Percentiles rank a stretch among this genome's conserved stretches.
phyloP scores from a whole-genome alignment of 2,113 vertebrate genomes.

The Jacana jacana region DNA sequence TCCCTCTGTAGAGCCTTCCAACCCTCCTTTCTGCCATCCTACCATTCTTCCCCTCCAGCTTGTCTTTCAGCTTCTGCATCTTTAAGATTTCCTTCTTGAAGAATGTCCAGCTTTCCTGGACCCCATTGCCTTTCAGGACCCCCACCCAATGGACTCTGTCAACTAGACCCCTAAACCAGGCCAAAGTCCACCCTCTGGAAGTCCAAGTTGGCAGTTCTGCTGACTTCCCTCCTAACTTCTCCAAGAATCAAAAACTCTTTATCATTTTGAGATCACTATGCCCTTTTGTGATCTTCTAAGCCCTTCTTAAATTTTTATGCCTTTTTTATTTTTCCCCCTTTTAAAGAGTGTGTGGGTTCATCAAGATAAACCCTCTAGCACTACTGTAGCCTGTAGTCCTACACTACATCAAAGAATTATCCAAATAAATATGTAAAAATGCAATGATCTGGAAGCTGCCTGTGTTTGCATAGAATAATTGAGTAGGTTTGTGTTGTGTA shows the following conservation, averaged over 20 bases:
- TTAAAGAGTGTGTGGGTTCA: neutral
- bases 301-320: neutral
- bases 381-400: neutral
- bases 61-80: neutral
- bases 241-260: neutral
- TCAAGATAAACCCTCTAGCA: neutral
- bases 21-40: neutral
- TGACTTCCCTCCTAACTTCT: neutral
- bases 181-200: neutral
- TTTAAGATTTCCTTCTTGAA: neutral
- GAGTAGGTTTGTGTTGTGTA: constrained; percentile 26
- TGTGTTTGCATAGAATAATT: constrained; percentile 48
- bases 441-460: constrained; percentile 32
- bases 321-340: neutral
- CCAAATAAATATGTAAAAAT: constrained; percentile 35
- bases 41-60: neutral
- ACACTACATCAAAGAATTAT: neutral
- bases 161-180: neutral
- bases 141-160: neutral
- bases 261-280: neutral
- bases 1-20: neutral
- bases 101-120: neutral
- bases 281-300: neutral
- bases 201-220: neutral
- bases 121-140: neutral